phyloP scores from a whole-genome alignment of 2,797 vertebrate genomes.

The Cygnus olor region DNA sequence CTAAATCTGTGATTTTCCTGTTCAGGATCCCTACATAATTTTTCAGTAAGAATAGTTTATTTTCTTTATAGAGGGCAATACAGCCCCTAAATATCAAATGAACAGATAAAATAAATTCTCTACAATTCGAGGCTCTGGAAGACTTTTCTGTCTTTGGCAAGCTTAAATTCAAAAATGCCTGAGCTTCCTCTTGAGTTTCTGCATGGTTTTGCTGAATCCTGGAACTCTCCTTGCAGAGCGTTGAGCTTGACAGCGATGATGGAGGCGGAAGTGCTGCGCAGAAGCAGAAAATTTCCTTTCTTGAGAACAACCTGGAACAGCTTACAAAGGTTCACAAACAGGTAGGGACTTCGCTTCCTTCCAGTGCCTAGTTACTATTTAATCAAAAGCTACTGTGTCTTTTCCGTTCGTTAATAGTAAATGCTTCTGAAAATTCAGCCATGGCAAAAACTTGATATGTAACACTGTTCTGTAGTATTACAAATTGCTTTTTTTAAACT shows the following conservation, averaged over 20 bases:
- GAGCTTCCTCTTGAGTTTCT: not conserved
- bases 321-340: constrained; percentile 97
- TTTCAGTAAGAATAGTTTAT: not conserved
- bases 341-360: constrained; percentile 56
- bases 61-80: rapidly evolving
- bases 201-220: constrained; percentile 11
- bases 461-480: not conserved
- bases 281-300: constrained; percentile 96
- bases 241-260: constrained; percentile 90
- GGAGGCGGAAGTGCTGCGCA: constrained; percentile 93
- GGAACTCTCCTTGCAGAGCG: constrained; percentile 78
- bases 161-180: not conserved
- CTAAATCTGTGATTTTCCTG: not conserved
- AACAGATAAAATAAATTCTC: not conserved
- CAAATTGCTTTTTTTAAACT: not conserved
- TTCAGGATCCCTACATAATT: not conserved
- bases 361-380: not conserved
- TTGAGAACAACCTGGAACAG: constrained; percentile 98
- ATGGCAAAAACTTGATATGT: not conserved
- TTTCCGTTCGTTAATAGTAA: not conserved
- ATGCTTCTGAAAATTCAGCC: not conserved
- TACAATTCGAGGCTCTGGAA: not conserved
- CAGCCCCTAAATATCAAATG: not conserved
- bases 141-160: not conserved
- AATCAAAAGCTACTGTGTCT: not conserved